Percentiles rank a stretch among this genome's conserved stretches.
Conservation (phyloP, 2,888 invertebrate genomes). For the Andrena chrysosceles region DNA sequence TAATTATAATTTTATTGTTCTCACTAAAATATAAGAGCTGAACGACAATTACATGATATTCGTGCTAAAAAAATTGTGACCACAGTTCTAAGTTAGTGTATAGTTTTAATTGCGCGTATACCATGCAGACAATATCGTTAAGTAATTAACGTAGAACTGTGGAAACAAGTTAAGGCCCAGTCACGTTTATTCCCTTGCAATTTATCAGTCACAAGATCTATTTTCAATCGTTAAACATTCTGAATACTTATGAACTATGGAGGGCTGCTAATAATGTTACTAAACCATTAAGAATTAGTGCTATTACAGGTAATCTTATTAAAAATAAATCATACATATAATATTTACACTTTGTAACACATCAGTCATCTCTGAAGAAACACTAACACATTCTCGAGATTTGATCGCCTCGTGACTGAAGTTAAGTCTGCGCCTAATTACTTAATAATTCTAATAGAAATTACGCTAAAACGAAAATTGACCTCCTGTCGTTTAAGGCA, state of each 20-base stretch:
- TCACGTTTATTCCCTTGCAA: conserved; percentile 12
- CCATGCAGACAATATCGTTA: neutral
- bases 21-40: conserved; percentile 32
- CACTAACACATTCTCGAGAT: conserved; percentile 47
- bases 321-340: conserved; percentile 47
- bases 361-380: conserved; percentile 46
- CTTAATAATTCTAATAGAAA: conserved; percentile 33
- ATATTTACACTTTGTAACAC: conserved; percentile 59
- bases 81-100: conserved; percentile 24
- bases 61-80: conserved; percentile 19
- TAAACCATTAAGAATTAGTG: conserved; percentile 24
- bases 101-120: neutral
- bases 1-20: conserved; percentile 25
- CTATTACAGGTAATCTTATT: conserved; percentile 30
- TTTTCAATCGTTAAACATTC: conserved; percentile 23
- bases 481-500: conserved; percentile 46
- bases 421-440: conserved; percentile 28
- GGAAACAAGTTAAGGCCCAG: conserved; percentile 24
- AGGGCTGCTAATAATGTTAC: conserved; percentile 33
- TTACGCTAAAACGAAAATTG: conserved; percentile 48
- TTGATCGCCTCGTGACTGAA: conserved; percentile 36
- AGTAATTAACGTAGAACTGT: conserved; percentile 30
- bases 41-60: conserved; percentile 39
- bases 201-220: conserved; percentile 42
- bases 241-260: conserved; percentile 22